Evolutionary conservation across 2,888 invertebrate genomes (phyloP).

Genomic region (Zaprionus obscuricornis): DNA sequence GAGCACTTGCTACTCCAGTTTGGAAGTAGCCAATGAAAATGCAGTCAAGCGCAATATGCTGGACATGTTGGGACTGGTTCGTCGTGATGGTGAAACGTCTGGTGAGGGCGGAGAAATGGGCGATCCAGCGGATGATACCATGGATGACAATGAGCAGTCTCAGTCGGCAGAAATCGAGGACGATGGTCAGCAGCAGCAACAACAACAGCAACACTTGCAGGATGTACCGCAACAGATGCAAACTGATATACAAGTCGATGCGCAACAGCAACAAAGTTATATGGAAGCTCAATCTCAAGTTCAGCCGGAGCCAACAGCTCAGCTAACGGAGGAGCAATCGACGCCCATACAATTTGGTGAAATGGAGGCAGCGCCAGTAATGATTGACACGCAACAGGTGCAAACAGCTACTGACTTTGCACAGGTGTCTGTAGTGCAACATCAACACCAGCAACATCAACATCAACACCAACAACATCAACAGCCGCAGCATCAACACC

Average conservation of each 20-base stretch:
- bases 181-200: slow-evolving; percentile 28
- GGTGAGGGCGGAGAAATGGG: slow-evolving; percentile 66
- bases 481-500: too few species aligned
- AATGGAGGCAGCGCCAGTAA: slow-evolving; percentile 78
- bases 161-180: slow-evolving; percentile 31
- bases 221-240: slow-evolving; percentile 16
- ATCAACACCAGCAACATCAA: slow-evolving; percentile 64
- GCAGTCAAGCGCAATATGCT: slow-evolving; percentile 86
- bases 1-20: slow-evolving; percentile 88
- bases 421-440: slow-evolving; percentile 62
- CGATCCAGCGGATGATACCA: slow-evolving; percentile 47
- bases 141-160: slow-evolving; percentile 36
- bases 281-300: slow-evolving; percentile 35
- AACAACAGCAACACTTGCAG: slow-evolving; percentile 1
- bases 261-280: slow-evolving; percentile 38
- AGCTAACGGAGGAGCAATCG: slow-evolving; percentile 43
- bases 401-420: slow-evolving; percentile 56
- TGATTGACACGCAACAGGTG: slow-evolving; percentile 61
- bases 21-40: slow-evolving; percentile 87
- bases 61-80: slow-evolving; percentile 85
- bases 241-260: slow-evolving; percentile 30
- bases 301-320: slow-evolving; percentile 21
- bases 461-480: slow-evolving; percentile 64
- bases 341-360: slow-evolving; percentile 81
- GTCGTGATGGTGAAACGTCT: slow-evolving; percentile 84